Base-by-base conservation (phyloP, 1,140 invertebrate genomes). In the Doryteuthis pealeii region DNA sequence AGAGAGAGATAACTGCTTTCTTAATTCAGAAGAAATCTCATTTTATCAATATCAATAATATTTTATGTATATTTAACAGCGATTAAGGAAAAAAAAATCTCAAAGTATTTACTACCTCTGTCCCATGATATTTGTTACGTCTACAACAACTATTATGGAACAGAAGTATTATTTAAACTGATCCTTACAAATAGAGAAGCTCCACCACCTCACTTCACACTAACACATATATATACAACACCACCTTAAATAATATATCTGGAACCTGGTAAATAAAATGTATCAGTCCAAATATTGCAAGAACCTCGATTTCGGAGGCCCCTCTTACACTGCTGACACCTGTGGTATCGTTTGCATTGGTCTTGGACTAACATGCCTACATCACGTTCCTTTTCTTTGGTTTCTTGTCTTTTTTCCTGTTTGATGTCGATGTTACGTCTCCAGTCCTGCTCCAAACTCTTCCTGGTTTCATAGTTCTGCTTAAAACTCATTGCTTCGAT, bases 281-380 rank as follows among this genome's bases (percentile, higher is more conserved):
- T 84, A 43, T 89, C 87, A 66, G 83, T 82, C 87, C 87, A 88
- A 32, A 89, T 80, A 77, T 89, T 89, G 45, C 83, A 83, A 76
- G 87, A 84, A 18, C 88, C 88, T 75, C 81, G 83, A 77, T 88
- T 88, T 75, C 77, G 74, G 26, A 83, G 28, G 49, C 80, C 79
- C 14, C 85, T 80, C 76, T 86, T 82, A 81, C 88, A 89, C 75
- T 88, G 87, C 14, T 71, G 67, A 79, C 88, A 89, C 54, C 86
- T 75, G 65, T 81, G 81, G 76, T 89, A 88, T 73, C 84, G 84
- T 77, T 88, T 87, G 75, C 87, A 88, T 75, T 88, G 86, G 79
- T 89, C 88, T 74, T 87, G 87, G n/a, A 89, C 77, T 0, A 88
- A 77, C 1, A 83, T 73, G 5, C 84, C 85, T 10, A 85, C 83